Evolutionary conservation across 1,140 invertebrate species (phyloP).

Genomic region (Bombus fervidus): DNA sequence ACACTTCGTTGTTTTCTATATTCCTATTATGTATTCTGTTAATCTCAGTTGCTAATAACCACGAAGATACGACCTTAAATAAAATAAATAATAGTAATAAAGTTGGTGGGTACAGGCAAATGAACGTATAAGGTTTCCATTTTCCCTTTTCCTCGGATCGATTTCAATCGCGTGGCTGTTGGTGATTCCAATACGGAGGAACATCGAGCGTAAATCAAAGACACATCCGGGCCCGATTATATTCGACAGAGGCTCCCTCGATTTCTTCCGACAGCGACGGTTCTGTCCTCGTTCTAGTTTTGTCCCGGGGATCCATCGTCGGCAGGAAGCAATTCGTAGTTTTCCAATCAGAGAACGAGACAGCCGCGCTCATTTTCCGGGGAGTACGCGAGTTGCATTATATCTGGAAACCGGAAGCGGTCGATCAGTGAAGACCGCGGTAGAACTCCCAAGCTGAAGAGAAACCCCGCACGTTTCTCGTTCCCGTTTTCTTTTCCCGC

Average conservation of each 20-base stretch:
- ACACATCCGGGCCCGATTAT: constrained; percentile 21
- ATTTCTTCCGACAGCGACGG: constrained; percentile 27
- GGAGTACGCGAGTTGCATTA: constrained; percentile 59
- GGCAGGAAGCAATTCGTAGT: constrained; percentile 69
- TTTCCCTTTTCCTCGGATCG: neutral
- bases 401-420: constrained; percentile 62
- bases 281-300: constrained; percentile 31
- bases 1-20: no score
- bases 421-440: constrained; percentile 55
- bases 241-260: constrained; percentile 2
- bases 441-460: constrained; percentile 12
- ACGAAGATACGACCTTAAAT: no score
- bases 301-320: constrained; percentile 59
- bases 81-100: no score
- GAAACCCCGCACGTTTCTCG: constrained; percentile 38
- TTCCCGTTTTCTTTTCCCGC: constrained; percentile 50
- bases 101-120: neutral
- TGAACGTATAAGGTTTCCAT: neutral
- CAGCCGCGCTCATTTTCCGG: constrained; percentile 61
- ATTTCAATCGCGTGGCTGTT: neutral
- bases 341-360: constrained; percentile 67
- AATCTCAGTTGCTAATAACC: no score
- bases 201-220: constrained; percentile 29
- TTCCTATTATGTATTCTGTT: no score
- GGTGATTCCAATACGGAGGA: neutral